phyloP scores from a whole-genome alignment of 2,113 vertebrate species.

The Siphamia tubifer region DNA sequence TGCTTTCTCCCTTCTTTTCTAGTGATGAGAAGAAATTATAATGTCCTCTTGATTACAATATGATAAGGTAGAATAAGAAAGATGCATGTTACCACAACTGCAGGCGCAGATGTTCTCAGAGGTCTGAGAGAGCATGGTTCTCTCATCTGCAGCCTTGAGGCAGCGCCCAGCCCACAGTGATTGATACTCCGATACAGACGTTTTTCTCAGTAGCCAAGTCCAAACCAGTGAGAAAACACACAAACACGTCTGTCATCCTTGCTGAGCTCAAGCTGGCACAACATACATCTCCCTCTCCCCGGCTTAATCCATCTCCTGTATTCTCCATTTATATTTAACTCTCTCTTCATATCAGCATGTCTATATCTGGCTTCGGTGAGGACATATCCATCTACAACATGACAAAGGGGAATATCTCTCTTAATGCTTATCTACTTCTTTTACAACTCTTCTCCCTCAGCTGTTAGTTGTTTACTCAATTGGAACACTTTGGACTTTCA shows the following conservation, averaged over 20 bases:
- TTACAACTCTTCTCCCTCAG: neutral
- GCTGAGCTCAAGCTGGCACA: constrained; percentile 23
- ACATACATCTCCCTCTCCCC: constrained; percentile 29
- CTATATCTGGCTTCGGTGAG: constrained; percentile 31
- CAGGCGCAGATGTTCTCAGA: neutral
- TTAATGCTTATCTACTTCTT: constrained; percentile 21
- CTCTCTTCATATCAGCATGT: constrained; percentile 35
- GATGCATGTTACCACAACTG: neutral
- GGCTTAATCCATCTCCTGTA: constrained; percentile 42
- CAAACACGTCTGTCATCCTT: constrained; percentile 40
- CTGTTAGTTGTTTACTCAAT: neutral
- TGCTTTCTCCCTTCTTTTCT: too few relatives aligned
- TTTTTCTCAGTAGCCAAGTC: constrained; percentile 36
- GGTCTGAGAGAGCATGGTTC: constrained; percentile 10
- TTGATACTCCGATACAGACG: constrained; percentile 46
- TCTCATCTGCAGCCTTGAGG: constrained; percentile 51
- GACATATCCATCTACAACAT: constrained; percentile 40
- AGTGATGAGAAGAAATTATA: neutral
- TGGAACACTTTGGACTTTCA: neutral
- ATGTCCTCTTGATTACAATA: neutral
- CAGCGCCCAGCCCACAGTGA: constrained; percentile 57
- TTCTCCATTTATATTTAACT: constrained; percentile 40
- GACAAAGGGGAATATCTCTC: constrained; percentile 15
- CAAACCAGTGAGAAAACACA: constrained; percentile 22
- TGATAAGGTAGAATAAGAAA: neutral